phyloP scores from a whole-genome alignment of 2,888 invertebrate species.

The Amphipoea oculea region DNA sequence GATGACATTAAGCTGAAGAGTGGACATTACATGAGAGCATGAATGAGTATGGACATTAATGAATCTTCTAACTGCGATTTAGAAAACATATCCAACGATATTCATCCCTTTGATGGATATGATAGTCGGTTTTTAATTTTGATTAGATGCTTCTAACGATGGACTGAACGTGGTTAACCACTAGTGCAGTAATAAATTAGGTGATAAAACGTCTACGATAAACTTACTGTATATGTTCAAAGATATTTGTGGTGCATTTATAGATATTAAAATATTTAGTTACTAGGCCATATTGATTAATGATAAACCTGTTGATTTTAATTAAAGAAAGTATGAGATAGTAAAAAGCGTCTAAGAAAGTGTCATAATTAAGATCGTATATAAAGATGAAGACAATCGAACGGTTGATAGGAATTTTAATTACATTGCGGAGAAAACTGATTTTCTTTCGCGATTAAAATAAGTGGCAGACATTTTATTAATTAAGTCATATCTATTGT shows the following conservation, averaged over 20 bases:
- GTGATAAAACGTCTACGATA: slow-evolving; percentile 45
- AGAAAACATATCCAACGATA: slow-evolving; percentile 21
- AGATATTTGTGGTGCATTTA: slow-evolving; percentile 27
- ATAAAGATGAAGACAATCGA: slow-evolving; percentile 66
- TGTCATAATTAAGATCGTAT: slow-evolving; percentile 55
- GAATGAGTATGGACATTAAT: slow-evolving; percentile 46
- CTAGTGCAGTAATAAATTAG: slow-evolving; percentile 48
- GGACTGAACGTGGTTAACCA: slow-evolving; percentile 39
- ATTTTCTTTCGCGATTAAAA: slow-evolving; percentile 62
- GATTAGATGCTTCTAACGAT: slow-evolving; percentile 24
- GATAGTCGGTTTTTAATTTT: slow-evolving; percentile 42
- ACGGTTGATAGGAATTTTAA: slow-evolving; percentile 77
- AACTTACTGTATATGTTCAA: slow-evolving; percentile 18
- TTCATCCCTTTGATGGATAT: slow-evolving; percentile 21
- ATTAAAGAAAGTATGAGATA: slow-evolving; percentile 40
- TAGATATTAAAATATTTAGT: slow-evolving; percentile 30
- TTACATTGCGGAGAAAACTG: slow-evolving; percentile 68
- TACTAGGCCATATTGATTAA: slow-evolving; percentile 30
- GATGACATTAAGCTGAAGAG: slow-evolving; percentile 27
- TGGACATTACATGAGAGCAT: slow-evolving; percentile 36
- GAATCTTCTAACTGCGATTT: slow-evolving; percentile 36
- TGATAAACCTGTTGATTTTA: slow-evolving; percentile 53
- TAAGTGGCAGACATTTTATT: slow-evolving; percentile 36
- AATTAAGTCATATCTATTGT: slow-evolving; percentile 37
- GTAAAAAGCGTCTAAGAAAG: slow-evolving; percentile 55